Percentiles rank a stretch among this genome's conserved stretches.
Evolutionary conservation across 2,888 invertebrate genomes (phyloP).

Genomic region (Julus scanicus): DNA sequence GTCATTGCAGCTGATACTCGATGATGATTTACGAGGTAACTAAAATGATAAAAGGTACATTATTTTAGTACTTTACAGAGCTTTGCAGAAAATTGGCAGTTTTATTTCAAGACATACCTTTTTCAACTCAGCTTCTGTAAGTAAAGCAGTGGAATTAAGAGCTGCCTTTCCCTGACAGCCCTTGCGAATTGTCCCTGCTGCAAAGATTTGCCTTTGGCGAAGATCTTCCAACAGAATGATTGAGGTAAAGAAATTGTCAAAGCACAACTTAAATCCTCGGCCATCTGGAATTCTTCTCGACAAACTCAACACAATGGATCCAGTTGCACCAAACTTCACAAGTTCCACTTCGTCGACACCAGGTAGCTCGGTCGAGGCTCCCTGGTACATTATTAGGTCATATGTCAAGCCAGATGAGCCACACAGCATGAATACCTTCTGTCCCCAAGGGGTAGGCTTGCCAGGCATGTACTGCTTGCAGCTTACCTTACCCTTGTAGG

Average conservation of each 20-base stretch:
- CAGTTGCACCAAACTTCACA: neutral
- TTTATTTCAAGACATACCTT: neutral
- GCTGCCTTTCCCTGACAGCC: neutral
- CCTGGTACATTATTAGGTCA: neutral
- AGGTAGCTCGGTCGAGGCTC: neutral
- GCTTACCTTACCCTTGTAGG: neutral
- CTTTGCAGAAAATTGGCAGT: too few species aligned
- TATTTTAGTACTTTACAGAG: too few species aligned
- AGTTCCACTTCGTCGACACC: neutral
- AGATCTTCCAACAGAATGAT: neutral
- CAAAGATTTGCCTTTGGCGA: neutral
- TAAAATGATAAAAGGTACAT: too few species aligned
- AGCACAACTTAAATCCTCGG: neutral
- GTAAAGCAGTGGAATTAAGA: neutral
- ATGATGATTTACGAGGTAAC: too few species aligned
- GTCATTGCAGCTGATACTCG: neutral
- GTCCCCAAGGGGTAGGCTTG: neutral
- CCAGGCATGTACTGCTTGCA: too few species aligned
- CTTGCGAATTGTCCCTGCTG: neutral
- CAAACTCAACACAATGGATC: neutral
- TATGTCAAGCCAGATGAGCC: neutral
- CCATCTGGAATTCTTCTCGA: neutral
- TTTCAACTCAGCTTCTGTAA: neutral
- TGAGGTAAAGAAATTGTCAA: neutral
- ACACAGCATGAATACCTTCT: conserved; percentile 1